Percentiles rank a stretch among this genome's conserved stretches.
phyloP scores from a whole-genome alignment of 1,140 invertebrate species.

The Episyrphus balteatus region DNA sequence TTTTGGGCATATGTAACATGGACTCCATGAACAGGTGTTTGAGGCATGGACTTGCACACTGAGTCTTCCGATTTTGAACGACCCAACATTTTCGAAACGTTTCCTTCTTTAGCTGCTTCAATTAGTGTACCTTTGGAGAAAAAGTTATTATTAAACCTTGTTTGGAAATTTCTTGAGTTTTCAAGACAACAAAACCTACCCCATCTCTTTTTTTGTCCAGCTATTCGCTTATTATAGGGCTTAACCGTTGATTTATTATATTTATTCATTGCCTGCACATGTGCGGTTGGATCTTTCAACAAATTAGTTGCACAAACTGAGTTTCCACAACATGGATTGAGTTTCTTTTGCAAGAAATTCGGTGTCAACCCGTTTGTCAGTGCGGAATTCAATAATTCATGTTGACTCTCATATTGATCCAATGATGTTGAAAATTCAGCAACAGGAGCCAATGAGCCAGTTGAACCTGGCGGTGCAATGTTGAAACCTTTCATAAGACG shows the following conservation, averaged over 20 bases:
- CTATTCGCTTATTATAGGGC: constrained; percentile 45
- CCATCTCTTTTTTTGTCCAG: constrained; percentile 59
- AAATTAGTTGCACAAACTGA: not conserved
- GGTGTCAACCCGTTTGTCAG: constrained; percentile 35
- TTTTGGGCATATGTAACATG: constrained; percentile 29
- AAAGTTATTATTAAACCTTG: not conserved
- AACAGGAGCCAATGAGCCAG: constrained; percentile 55
- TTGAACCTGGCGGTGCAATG: constrained; percentile 56
- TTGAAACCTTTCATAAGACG: constrained; percentile 92
- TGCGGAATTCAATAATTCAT: constrained; percentile 29
- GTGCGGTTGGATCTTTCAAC: not conserved
- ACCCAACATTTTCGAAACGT: constrained; percentile 63
- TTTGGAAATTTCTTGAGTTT: constrained; percentile 37
- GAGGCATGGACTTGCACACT: constrained; percentile 53
- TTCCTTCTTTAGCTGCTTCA: constrained; percentile 69
- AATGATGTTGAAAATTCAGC: constrained; percentile 63
- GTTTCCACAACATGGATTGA: constrained; percentile 5
- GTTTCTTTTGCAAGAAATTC: constrained; percentile 34
- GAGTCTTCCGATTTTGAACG: constrained; percentile 70
- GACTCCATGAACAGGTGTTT: constrained; percentile 26
- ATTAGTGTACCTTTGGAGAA: constrained; percentile 57
- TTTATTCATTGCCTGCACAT: constrained; percentile 15
- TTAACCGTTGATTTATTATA: constrained; percentile 37
- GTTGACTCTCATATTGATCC: constrained; percentile 44
- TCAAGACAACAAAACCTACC: constrained; percentile 14